Conservation (phyloP, 35 echinoderm and acorn worm species). For the Amphiura filiformis region DNA sequence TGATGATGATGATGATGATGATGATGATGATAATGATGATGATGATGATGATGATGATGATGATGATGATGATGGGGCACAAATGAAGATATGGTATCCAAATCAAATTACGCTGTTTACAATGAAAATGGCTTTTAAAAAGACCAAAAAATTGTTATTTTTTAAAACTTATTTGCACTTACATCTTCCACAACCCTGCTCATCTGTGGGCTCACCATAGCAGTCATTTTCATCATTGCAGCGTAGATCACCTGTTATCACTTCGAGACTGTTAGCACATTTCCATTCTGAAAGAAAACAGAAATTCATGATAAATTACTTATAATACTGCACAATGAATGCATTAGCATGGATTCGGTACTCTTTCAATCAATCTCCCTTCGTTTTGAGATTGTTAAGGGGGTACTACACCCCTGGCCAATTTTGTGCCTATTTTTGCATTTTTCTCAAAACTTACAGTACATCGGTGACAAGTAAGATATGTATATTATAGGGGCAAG, state of each 20-base stretch:
- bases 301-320: not conserved
- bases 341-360: not conserved
- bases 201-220: not conserved
- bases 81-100: too few relatives aligned
- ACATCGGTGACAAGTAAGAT: not conserved
- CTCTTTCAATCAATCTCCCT: too few relatives aligned
- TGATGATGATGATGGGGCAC: too few relatives aligned
- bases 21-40: too few relatives aligned
- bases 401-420: not conserved
- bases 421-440: not conserved
- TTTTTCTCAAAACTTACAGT: not conserved
- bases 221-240: not conserved
- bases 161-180: too few relatives aligned
- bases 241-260: not conserved
- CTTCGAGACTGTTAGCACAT: not conserved
- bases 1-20: too few relatives aligned
- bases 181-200: not conserved
- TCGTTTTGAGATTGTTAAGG: not conserved
- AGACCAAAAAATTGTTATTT: too few relatives aligned
- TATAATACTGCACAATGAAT: not conserved
- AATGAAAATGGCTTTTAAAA: too few relatives aligned
- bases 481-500: too few relatives aligned
- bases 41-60: too few relatives aligned
- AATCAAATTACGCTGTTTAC: too few relatives aligned
- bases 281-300: not conserved